These are phyloP conservation scores for Drosophila lacicola DNA, from an alignment of 2,888 invertebrate species.

Conservation along the genomic window DNA sequence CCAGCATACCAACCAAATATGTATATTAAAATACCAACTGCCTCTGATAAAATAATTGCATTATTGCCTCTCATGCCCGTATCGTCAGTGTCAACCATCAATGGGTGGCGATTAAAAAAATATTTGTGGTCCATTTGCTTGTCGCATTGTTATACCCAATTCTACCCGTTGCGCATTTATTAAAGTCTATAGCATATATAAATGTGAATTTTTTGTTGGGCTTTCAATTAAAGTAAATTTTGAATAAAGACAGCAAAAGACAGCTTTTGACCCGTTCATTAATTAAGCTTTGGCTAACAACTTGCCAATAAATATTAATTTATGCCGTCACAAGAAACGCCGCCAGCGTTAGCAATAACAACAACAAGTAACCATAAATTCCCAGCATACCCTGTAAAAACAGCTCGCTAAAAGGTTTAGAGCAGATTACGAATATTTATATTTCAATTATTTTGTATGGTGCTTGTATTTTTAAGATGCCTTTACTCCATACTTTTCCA, in stretches of 20 bases:
- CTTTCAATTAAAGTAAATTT: constrained; percentile 29
- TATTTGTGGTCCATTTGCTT: constrained; percentile 63
- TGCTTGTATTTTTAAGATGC: neutral
- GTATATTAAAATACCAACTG: constrained; percentile 40
- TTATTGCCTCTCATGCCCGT: constrained; percentile 51
- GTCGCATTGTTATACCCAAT: constrained; percentile 39
- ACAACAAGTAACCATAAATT: neutral
- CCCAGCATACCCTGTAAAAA: constrained; percentile 19
- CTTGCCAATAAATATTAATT: constrained; percentile 71
- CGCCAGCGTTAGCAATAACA: constrained; percentile 8
- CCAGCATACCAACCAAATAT: constrained; percentile 9
- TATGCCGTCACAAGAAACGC: constrained; percentile 23
- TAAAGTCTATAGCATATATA: constrained; percentile 6
- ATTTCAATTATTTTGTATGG: neutral
- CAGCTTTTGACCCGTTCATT: constrained; percentile 47
- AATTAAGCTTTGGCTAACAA: constrained; percentile 57
- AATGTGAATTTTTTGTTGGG: neutral
- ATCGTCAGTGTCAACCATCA: constrained; percentile 35
- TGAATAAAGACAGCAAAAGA: constrained; percentile 10
- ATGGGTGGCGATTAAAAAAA: constrained; percentile 45
- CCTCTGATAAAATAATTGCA: constrained; percentile 65
- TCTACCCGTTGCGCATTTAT: constrained; percentile 33
- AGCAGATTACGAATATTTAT: neutral
- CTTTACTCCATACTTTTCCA: neutral
- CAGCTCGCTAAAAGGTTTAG: too few relatives aligned